Evolutionary conservation across 2,888 invertebrate genomes (phyloP), one percentile per base, ranked within the genome.

Genomic region (Synanthedon formicaeformis): DNA sequence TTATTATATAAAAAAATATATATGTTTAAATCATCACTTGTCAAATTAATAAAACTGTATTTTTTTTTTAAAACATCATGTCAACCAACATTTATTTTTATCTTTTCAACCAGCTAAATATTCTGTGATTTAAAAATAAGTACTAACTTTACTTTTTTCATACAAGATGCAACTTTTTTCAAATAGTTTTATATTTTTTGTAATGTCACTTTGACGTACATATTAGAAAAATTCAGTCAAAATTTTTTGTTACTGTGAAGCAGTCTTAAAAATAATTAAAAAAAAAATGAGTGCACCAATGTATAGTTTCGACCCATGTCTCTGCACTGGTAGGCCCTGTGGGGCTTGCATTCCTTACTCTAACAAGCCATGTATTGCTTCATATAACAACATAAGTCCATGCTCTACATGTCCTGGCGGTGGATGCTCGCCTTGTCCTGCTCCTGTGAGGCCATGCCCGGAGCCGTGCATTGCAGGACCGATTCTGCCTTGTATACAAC

Each of bases 401-500:
- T 87, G 86, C 59, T 86, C 85, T 1, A 71, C 72, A 1, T 86
- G 85, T 54, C 85, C 86, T 0, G 86, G 86, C 1, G 86, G 86
- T 0, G 85, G 86, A 1, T 86, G 87, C 57, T 82, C 84, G 0
- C 71, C 86, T 0, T 86, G 86, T 53, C 86, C 86, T 1, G 83
- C 85, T 8, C 85, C 86, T 3, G 86, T 86, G 1, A 70, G 84
- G 11, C 82, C 83, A 0, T 82, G 83, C 45, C 83, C 83, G 0
- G 69, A 63, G 3, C 83, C 79, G 0, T 79, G 77, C 52, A 74
- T 75, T 0, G 60, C 76, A 0, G 64, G 63, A 1, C 85, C 84
- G 1, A 58, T 80, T 4, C 62, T 86, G 40, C 84, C 85, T 2
- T 76, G 76, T 50, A 58, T 82, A 4, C 81, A 75, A 1, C 75